These are phyloP conservation scores for Sander lucioperca DNA, from an alignment of 2,113 vertebrate species.

Conservation along the genomic window DNA sequence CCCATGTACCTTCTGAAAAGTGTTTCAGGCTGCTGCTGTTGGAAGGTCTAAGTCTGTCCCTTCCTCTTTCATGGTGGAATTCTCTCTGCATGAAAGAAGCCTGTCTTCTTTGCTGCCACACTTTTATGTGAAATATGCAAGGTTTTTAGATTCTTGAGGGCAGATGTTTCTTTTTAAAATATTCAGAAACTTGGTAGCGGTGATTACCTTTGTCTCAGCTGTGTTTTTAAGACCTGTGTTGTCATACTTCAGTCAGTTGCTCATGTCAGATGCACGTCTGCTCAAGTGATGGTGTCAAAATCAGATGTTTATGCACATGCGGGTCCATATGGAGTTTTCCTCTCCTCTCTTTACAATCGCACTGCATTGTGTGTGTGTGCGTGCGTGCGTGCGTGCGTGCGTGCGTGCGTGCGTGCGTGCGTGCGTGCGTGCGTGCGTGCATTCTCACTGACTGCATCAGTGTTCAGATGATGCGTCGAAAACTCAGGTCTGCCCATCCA, in stretches of 20 bases:
- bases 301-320: constrained; percentile 12
- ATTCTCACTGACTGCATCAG: too few species aligned
- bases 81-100: constrained; percentile 17
- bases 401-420: neutral
- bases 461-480: too few species aligned
- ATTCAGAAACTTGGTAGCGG: constrained; percentile 26
- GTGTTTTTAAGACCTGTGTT: constrained; percentile 11
- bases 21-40: constrained; percentile 24
- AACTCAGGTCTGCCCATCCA: too few species aligned
- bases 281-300: neutral
- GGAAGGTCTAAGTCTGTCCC: constrained; percentile 11
- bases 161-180: constrained; percentile 44
- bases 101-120: constrained; percentile 32
- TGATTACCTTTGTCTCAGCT: constrained; percentile 41
- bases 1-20: neutral
- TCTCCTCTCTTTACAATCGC: neutral
- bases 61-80: constrained; percentile 26
- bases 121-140: constrained; percentile 54
- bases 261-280: constrained; percentile 3
- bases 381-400: neutral
- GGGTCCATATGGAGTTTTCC: neutral
- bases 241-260: constrained; percentile 27
- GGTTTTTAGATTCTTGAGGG: constrained; percentile 31
- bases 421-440: neutral
- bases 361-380: neutral